A percentile compares a stretch with the other conserved stretches of the same genome.
Evolutionary conservation across 1,140 invertebrate genomes (phyloP).

Genomic region (Mylabris phalerata): DNA sequence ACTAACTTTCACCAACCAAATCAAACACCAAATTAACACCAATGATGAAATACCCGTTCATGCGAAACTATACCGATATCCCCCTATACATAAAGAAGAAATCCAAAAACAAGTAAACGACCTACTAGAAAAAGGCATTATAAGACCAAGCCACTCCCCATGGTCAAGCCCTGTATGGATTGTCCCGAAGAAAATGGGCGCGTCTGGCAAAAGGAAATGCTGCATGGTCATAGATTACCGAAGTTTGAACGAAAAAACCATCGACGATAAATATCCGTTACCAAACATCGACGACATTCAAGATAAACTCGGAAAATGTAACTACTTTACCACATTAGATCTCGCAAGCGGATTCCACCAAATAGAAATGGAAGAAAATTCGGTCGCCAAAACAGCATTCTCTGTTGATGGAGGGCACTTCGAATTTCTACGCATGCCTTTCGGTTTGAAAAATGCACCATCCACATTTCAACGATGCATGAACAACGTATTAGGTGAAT

Average conservation of each 20-base stretch:
- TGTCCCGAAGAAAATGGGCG: not conserved
- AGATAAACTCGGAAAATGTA: constrained; percentile 6
- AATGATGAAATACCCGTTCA: not conserved
- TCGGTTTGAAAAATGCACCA: constrained; percentile 6
- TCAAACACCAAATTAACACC: constrained; percentile 2
- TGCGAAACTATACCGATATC: not conserved
- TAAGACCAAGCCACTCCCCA: not conserved
- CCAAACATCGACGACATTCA: too few species aligned
- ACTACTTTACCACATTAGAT: constrained; percentile 7
- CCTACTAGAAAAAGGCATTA: not conserved
- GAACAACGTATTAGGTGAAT: not conserved
- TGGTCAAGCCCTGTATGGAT: not conserved
- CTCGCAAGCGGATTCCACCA: not conserved
- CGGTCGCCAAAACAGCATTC: not conserved
- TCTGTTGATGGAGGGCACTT: constrained; percentile 1
- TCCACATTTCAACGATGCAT: not conserved
- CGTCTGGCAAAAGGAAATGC: not conserved
- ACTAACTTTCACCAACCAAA: not conserved
- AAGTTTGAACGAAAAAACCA: not conserved
- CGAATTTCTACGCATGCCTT: not conserved
- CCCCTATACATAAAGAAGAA: constrained; percentile 1
- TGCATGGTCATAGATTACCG: not conserved
- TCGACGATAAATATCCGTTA: too few species aligned
- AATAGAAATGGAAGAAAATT: constrained; percentile 1
- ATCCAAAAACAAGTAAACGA: not conserved